Conservation (phyloP, 2,113 vertebrate genomes). For the Rhineura floridana region DNA sequence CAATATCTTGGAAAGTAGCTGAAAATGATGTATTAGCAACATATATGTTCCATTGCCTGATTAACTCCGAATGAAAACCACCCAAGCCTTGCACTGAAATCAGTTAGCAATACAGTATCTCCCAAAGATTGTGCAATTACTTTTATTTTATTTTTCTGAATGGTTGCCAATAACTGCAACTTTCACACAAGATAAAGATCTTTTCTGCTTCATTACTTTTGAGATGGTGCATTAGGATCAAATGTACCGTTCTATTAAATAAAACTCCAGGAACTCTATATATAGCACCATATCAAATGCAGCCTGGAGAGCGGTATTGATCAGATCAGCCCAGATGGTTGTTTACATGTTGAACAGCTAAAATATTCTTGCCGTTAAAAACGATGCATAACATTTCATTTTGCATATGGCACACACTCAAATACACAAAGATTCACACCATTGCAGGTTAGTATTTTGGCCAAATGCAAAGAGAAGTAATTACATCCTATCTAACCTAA, state of each 20-base stretch:
- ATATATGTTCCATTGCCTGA: constrained; percentile 69
- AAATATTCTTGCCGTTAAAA: constrained; percentile 64
- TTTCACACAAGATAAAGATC: constrained; percentile 78
- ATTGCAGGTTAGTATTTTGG: not conserved
- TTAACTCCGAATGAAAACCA: constrained; percentile 75
- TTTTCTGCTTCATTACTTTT: constrained; percentile 78
- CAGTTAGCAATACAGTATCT: constrained; percentile 72
- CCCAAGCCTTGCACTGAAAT: constrained; percentile 65
- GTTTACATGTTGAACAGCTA: constrained; percentile 63
- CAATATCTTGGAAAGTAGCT: constrained; percentile 60
- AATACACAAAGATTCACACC: not conserved
- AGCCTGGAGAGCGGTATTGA: constrained; percentile 64
- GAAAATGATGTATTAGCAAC: constrained; percentile 66
- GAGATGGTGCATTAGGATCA: constrained; percentile 77
- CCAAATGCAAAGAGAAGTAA: not conserved
- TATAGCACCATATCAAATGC: constrained; percentile 71
- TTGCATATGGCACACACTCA: not conserved
- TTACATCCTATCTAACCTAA: not conserved
- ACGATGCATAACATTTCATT: constrained; percentile 47
- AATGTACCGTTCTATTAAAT: constrained; percentile 76
- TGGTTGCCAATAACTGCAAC: constrained; percentile 76
- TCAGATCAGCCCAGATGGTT: constrained; percentile 64
- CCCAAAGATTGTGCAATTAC: constrained; percentile 74
- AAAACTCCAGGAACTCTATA: constrained; percentile 72
- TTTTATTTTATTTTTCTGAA: constrained; percentile 71